phyloP scores from a whole-genome alignment of 2,797 vertebrate genomes.

The Rhynchotus rufescens region DNA sequence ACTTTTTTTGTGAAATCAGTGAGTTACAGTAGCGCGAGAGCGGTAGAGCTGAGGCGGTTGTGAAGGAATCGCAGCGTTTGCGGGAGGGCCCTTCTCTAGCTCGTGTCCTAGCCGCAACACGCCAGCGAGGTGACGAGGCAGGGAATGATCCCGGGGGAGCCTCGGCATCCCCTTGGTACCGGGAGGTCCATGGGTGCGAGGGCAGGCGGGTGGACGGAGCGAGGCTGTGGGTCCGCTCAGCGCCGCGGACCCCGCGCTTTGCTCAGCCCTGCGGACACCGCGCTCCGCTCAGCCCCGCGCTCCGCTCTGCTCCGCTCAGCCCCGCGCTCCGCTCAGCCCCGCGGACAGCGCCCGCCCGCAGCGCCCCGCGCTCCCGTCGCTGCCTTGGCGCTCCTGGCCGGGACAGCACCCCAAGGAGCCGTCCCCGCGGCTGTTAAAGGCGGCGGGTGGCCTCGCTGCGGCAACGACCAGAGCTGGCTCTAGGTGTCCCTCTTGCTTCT shows the following conservation, averaged over 20 bases:
- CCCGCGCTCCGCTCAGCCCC: no score
- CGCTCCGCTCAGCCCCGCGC: no score
- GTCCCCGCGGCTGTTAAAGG: no score
- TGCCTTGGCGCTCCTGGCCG: no score
- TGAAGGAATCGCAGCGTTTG: background rate
- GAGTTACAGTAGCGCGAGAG: rapidly evolving
- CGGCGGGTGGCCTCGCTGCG: background rate
- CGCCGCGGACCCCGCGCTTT: background rate
- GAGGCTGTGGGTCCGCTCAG: background rate
- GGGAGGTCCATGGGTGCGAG: rapidly evolving
- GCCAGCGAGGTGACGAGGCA: rapidly evolving
- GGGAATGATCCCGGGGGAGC: rapidly evolving
- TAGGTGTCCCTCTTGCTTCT: conserved; percentile 57
- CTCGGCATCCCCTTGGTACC: rapidly evolving
- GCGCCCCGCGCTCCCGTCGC: no score
- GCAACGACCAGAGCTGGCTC: background rate
- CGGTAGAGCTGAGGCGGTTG: rapidly evolving
- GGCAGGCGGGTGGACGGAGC: no score
- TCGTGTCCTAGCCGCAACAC: rapidly evolving
- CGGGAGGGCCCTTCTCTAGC: background rate
- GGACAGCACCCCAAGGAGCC: background rate
- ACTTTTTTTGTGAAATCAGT: rapidly evolving
- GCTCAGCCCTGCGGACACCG: background rate
- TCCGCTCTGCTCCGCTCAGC: no score
- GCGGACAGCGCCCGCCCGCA: no score